Conservation (phyloP, 2,797 vertebrate genomes). For the Lithobates sylvaticus region DNA sequence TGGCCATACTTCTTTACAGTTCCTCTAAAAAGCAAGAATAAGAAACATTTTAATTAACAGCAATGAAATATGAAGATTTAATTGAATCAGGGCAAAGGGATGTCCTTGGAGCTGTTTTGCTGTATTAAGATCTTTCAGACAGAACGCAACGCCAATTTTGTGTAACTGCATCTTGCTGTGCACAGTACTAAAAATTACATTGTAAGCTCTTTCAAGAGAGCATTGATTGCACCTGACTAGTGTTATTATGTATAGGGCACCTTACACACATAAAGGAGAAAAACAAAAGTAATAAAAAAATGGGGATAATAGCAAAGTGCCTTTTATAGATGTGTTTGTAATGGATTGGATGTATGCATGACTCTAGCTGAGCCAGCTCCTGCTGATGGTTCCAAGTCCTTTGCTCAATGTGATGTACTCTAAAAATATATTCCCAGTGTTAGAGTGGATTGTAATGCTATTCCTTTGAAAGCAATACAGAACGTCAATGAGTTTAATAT, state of each 20-base stretch:
- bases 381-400: slow-evolving; percentile 12
- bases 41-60: background rate
- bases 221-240: slow-evolving; percentile 58
- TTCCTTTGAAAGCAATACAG: slow-evolving; percentile 24
- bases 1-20: background rate
- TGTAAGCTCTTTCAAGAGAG: slow-evolving; percentile 51
- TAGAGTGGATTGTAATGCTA: slow-evolving; percentile 21
- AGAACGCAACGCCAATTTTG: slow-evolving; percentile 44
- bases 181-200: slow-evolving; percentile 53
- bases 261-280: slow-evolving; percentile 46
- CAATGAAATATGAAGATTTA: background rate
- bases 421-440: slow-evolving; percentile 51
- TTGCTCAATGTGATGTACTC: slow-evolving; percentile 49
- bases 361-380: slow-evolving; percentile 44
- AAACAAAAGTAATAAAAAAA: slow-evolving; percentile 39
- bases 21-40: background rate
- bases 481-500: slow-evolving; percentile 29
- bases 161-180: slow-evolving; percentile 59
- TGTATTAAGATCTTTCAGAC: slow-evolving; percentile 29
- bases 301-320: slow-evolving; percentile 42
- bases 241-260: slow-evolving; percentile 50
- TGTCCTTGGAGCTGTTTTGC: slow-evolving; percentile 39
- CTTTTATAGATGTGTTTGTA: slow-evolving; percentile 53
- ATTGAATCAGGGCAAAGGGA: slow-evolving; percentile 12
- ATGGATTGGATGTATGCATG: slow-evolving; percentile 44